Percentiles rank a stretch among this genome's conserved stretches.
phyloP scores from a whole-genome alignment of 2,888 invertebrate species.

The Agrotis exclamationis region DNA sequence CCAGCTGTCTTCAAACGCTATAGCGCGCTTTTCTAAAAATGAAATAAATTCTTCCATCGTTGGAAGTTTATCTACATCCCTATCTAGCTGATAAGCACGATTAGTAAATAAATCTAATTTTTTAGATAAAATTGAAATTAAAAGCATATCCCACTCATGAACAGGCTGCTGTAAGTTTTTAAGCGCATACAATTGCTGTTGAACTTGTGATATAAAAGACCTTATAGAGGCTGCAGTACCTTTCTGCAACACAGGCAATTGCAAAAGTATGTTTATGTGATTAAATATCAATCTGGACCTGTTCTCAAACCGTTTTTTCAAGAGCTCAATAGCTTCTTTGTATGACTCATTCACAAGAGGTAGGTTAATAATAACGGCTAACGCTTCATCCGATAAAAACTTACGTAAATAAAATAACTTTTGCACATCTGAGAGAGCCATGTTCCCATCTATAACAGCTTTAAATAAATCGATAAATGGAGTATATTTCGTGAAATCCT shows the following conservation, averaged over 20 bases:
- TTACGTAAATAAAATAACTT: neutral
- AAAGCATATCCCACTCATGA: neutral
- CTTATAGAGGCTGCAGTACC: neutral
- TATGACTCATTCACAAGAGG: constrained; percentile 8
- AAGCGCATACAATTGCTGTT: neutral
- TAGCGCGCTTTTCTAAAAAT: constrained; percentile 7
- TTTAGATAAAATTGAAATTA: neutral
- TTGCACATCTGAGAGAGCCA: neutral
- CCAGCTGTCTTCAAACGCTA: constrained; percentile 1
- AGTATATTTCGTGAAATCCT: neutral
- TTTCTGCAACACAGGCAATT: constrained; percentile 7
- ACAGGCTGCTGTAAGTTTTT: neutral
- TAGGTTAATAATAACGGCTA: constrained; percentile 13
- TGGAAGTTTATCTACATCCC: neutral
- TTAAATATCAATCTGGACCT: constrained; percentile 4
- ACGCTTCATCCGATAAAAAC: neutral
- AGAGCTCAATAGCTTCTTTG: constrained; percentile 1
- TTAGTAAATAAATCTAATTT: neutral
- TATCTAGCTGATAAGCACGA: neutral
- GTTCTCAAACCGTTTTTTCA: constrained; percentile 11
- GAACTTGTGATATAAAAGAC: neutral
- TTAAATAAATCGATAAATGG: neutral
- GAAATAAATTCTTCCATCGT: constrained; percentile 4
- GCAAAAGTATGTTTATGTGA: constrained; percentile 7
- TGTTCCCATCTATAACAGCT: neutral